These are phyloP conservation scores for Burhinus oedicnemus DNA, from an alignment of 2,113 vertebrate species.

Conservation along the genomic window DNA sequence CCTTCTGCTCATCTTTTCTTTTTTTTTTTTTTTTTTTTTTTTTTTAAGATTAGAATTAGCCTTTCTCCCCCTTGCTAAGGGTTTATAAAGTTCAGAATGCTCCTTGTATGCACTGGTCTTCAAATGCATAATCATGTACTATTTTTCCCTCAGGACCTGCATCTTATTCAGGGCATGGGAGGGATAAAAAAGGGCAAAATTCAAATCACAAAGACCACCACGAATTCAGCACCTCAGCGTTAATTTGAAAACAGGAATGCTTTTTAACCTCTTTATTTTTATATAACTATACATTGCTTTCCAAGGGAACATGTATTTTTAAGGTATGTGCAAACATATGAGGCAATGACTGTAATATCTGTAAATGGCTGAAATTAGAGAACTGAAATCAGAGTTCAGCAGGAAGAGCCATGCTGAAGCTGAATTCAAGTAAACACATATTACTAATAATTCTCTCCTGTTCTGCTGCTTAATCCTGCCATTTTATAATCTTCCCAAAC, in stretches of 20 bases:
- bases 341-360: background rate
- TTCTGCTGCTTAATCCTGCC: background rate
- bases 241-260: slow-evolving; percentile 57
- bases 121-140: background rate
- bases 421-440: background rate
- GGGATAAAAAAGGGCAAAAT: background rate
- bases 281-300: background rate
- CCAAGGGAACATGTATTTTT: background rate
- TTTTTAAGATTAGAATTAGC: background rate
- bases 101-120: background rate
- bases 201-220: slow-evolving; percentile 35
- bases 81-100: background rate
- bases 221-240: background rate
- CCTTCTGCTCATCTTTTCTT: background rate
- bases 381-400: background rate
- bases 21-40: background rate
- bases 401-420: background rate
- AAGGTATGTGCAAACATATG: background rate
- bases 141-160: background rate
- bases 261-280: slow-evolving; percentile 24
- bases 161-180: background rate
- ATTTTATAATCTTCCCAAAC: background rate
- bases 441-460: background rate
- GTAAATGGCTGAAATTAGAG: slow-evolving; percentile 5
- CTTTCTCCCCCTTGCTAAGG: background rate